Conservation (phyloP, 2,797 vertebrate genomes). For the Cyclura pinguis region DNA sequence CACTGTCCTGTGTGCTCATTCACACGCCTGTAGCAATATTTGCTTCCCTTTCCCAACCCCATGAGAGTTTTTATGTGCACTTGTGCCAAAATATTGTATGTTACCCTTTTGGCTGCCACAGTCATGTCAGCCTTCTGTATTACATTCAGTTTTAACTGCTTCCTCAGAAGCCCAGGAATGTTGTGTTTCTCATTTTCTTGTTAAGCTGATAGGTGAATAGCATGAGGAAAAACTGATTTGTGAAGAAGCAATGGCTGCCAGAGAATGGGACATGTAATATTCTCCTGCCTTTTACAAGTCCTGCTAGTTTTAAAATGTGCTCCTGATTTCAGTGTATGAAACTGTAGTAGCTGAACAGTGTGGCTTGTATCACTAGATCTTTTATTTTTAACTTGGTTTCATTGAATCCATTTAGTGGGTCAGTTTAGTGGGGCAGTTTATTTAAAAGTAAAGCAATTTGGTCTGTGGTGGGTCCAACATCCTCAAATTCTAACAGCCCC, state of each 20-base stretch:
- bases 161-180: background rate
- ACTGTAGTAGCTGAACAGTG: background rate
- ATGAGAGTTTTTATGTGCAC: background rate
- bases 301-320: background rate
- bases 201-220: background rate
- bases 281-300: background rate
- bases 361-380: background rate
- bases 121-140: constrained; percentile 14
- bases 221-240: background rate
- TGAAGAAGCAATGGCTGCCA: background rate
- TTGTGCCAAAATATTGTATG: background rate
- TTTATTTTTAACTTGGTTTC: background rate
- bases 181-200: constrained; percentile 14
- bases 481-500: background rate
- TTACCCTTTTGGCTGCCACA: constrained; percentile 8
- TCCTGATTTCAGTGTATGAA: background rate
- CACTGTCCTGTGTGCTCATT: background rate
- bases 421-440: constrained; percentile 17
- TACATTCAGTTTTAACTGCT: constrained; percentile 39
- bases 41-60: background rate
- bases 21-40: background rate
- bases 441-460: background rate
- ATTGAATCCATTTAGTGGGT: background rate
- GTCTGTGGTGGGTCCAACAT: background rate
- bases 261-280: background rate